Evolutionary conservation across 2,888 invertebrate genomes (phyloP).

Genomic region (Phortica okadai): DNA sequence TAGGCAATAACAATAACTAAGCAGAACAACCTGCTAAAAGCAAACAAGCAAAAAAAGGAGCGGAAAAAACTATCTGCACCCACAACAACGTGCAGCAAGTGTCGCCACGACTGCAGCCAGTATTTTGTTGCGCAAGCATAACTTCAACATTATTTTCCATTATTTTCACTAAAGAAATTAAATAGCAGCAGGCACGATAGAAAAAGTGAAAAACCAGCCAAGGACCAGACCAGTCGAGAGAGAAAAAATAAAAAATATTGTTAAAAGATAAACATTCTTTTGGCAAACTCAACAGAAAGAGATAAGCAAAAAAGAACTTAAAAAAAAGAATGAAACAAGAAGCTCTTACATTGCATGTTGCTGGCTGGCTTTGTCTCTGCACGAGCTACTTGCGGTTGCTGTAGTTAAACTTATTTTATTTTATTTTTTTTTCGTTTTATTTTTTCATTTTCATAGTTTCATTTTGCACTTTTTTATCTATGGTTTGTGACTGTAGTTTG

Average conservation of each 20-base stretch:
- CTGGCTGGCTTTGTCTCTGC: neutral
- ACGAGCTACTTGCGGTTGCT: constrained; percentile 11
- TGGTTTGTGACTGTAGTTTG: neutral
- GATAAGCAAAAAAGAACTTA: constrained; percentile 8
- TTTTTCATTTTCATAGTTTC: neutral
- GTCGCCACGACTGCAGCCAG: constrained; percentile 38
- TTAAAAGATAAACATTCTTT: constrained; percentile 29
- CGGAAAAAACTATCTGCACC: neutral
- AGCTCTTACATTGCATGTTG: neutral
- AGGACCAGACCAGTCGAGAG: neutral
- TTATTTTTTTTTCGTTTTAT: neutral
- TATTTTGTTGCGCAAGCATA: constrained; percentile 38
- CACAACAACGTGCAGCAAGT: constrained; percentile 25
- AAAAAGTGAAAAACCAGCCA: constrained; percentile 16
- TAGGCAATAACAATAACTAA: constrained; percentile 29
- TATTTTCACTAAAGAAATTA: constrained; percentile 67
- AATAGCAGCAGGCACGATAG: constrained; percentile 48
- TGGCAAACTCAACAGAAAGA: constrained; percentile 12
- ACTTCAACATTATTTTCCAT: constrained; percentile 62
- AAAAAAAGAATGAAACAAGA: neutral
- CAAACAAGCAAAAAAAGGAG: constrained; percentile 10
- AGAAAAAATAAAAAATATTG: constrained; percentile 5
- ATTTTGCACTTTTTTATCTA: neutral
- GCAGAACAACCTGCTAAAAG: constrained; percentile 40
- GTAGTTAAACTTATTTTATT: neutral